A percentile compares a stretch with the other conserved stretches of the same genome.
These are phyloP conservation scores for Chrysina gloriosa DNA, from an alignment of 2,888 invertebrate genomes.

Conservation along the genomic window DNA sequence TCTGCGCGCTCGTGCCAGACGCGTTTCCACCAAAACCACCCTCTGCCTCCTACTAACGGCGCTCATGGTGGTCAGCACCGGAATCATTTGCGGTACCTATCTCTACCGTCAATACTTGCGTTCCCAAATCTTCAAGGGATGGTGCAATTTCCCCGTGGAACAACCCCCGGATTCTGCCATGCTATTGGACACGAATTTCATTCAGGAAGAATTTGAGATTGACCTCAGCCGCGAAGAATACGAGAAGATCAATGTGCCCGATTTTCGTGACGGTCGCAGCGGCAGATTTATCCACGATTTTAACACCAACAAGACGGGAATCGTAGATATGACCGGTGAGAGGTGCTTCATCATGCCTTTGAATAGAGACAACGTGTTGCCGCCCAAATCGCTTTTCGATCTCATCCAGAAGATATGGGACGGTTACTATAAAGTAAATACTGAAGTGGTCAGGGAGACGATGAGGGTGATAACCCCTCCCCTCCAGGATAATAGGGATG, in stretches of 20 bases:
- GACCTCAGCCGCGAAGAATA: slow-evolving; percentile 77
- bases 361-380: slow-evolving; percentile 80
- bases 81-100: slow-evolving; percentile 78
- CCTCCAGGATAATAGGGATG: slow-evolving; percentile 71
- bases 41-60: slow-evolving; percentile 77
- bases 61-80: slow-evolving; percentile 77
- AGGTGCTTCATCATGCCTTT: slow-evolving; percentile 94
- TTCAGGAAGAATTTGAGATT: slow-evolving; percentile 86
- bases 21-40: slow-evolving; percentile 73
- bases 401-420: slow-evolving; percentile 82
- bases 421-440: slow-evolving; percentile 85
- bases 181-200: slow-evolving; percentile 62
- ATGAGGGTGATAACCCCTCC: slow-evolving; percentile 82
- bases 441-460: slow-evolving; percentile 78
- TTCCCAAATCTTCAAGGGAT: slow-evolving; percentile 74
- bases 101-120: slow-evolving; percentile 80
- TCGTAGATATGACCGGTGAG: slow-evolving; percentile 63
- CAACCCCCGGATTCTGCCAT: slow-evolving; percentile 45
- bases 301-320: slow-evolving; percentile 76
- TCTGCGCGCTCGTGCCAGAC: slow-evolving; percentile 66
- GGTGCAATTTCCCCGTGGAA: slow-evolving; percentile 76
- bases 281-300: slow-evolving; percentile 95
- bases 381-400: slow-evolving; percentile 84
- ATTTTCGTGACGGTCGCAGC: slow-evolving; percentile 82
- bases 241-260: slow-evolving; percentile 88